phyloP scores from a whole-genome alignment of 2,797 vertebrate species.

The Arnoldichthys spilopterus region DNA sequence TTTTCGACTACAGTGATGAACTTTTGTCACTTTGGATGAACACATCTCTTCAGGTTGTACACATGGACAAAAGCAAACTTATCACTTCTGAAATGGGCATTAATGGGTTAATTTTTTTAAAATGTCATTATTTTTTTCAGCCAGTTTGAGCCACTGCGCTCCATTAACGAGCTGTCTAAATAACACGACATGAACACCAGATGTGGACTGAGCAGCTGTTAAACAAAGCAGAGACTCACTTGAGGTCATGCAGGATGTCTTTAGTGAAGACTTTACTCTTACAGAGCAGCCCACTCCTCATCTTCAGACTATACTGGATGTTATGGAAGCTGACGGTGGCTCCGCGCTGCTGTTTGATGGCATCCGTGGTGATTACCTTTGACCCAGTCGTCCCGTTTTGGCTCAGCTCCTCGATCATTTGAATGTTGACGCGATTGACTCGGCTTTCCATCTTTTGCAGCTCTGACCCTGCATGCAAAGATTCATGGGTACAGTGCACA shows the following conservation, averaged over 20 bases:
- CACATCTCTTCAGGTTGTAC: no score
- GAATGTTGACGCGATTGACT: conserved; percentile 67
- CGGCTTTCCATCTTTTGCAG: conserved; percentile 59
- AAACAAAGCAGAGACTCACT: conserved; percentile 69
- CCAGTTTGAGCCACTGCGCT: no score
- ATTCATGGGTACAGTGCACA: not conserved
- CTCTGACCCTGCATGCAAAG: not conserved
- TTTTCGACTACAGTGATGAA: no score
- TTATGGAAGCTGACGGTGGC: conserved; percentile 80
- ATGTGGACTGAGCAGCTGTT: not conserved
- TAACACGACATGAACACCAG: no score
- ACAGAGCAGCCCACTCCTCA: conserved; percentile 65
- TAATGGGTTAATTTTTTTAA: no score
- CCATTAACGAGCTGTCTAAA: no score
- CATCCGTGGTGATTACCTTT: conserved; percentile 38
- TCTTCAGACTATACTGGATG: conserved; percentile 74
- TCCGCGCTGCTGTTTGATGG: conserved; percentile 53
- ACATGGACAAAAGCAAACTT: no score
- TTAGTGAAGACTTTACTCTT: conserved; percentile 57
- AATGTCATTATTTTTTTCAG: no score
- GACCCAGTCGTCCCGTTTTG: conserved; percentile 63
- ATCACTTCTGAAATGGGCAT: no score
- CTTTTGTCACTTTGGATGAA: no score
- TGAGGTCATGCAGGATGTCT: conserved; percentile 76
- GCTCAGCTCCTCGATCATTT: conserved; percentile 66